Percentiles rank a stretch among this genome's conserved stretches.
phyloP scores from a whole-genome alignment of 2,113 vertebrate genomes.

The Actenoides lindsayi region DNA sequence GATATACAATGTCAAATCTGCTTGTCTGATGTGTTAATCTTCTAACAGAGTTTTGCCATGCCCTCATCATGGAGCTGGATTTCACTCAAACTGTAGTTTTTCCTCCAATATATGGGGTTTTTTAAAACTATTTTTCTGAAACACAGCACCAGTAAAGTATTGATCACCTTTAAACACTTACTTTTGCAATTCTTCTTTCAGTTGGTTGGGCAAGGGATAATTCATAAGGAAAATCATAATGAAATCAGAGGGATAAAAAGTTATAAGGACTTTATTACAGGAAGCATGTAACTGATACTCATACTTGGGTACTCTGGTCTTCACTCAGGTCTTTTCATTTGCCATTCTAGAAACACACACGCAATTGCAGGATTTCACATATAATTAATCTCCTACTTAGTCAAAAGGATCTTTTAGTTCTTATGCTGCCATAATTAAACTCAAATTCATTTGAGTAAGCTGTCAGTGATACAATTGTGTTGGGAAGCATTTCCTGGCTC shows the following conservation, averaged over 20 bases:
- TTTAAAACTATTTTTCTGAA: not conserved
- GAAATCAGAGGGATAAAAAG: constrained; percentile 10
- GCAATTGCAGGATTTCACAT: constrained; percentile 27
- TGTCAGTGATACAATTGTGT: constrained; percentile 47
- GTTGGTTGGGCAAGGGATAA: not conserved
- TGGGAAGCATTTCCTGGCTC: constrained; percentile 13
- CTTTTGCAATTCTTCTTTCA: not conserved
- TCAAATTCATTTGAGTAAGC: constrained; percentile 46
- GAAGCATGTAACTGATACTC: not conserved
- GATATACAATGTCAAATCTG: not conserved
- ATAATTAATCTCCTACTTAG: constrained; percentile 45
- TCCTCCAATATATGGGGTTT: not conserved
- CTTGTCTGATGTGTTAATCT: not conserved
- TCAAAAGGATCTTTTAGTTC: constrained; percentile 44
- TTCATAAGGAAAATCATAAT: not conserved
- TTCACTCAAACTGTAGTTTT: not conserved
- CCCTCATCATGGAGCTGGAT: not conserved
- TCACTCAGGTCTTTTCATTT: constrained; percentile 27
- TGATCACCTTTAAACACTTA: not conserved
- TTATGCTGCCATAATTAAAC: constrained; percentile 48
- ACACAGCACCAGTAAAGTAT: not conserved
- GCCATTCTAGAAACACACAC: not conserved
- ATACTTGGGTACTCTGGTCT: not conserved
- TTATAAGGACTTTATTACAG: not conserved
- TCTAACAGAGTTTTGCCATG: not conserved